Conservation (phyloP, 2,888 invertebrate genomes). For the Caenorhabditis panamensis region DNA sequence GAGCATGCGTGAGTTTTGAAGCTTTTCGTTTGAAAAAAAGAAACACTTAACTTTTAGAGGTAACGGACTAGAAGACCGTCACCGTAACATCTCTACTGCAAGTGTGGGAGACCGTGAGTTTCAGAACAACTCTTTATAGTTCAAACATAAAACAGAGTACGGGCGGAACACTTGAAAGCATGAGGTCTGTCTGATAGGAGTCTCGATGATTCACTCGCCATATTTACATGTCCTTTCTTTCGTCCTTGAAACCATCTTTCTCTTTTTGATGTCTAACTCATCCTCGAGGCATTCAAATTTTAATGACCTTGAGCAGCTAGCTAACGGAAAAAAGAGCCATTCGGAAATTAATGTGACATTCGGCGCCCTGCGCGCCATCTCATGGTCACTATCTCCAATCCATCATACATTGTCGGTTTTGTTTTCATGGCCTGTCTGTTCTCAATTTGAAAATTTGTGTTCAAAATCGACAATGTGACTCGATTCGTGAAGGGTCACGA, state of each 20-base stretch:
- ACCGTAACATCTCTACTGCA: slow-evolving; percentile 71
- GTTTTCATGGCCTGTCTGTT: not conserved
- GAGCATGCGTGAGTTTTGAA: slow-evolving; percentile 56
- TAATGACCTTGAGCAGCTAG: slow-evolving; percentile 48
- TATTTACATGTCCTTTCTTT: slow-evolving; percentile 45
- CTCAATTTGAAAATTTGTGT: not conserved
- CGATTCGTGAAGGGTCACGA: not conserved
- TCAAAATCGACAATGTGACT: not conserved
- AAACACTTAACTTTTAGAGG: slow-evolving; percentile 39
- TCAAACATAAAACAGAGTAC: slow-evolving; percentile 8
- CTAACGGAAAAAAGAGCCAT: slow-evolving; percentile 36
- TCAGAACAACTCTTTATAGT: no score
- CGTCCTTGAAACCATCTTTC: slow-evolving; percentile 1
- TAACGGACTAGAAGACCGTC: slow-evolving; percentile 64
- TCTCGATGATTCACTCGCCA: slow-evolving; percentile 40
- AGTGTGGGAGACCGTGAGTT: slow-evolving; percentile 73
- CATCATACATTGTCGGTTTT: slow-evolving; percentile 10
- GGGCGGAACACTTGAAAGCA: slow-evolving; percentile 34
- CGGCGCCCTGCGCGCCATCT: slow-evolving; percentile 3
- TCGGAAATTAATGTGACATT: slow-evolving; percentile 17
- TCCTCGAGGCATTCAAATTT: slow-evolving; percentile 17
- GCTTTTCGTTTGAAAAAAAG: not conserved
- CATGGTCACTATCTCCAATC: not conserved
- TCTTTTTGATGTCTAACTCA: slow-evolving; percentile 1
- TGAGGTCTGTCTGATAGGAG: slow-evolving; percentile 30